Evolutionary conservation across 2,888 invertebrate species (phyloP).

Genomic region (Augiades crinisus): DNA sequence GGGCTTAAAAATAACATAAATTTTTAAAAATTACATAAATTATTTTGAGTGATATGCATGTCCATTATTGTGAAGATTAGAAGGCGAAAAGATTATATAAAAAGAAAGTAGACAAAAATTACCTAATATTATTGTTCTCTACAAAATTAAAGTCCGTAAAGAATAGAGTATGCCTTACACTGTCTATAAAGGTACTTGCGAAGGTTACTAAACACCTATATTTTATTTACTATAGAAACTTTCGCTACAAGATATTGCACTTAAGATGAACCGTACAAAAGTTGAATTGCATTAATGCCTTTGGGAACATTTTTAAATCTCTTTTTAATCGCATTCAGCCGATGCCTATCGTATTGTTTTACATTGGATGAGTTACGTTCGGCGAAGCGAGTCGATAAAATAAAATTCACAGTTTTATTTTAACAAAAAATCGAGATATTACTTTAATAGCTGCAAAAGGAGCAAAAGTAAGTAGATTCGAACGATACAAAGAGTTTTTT

Average conservation of each 20-base stretch:
- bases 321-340: conserved; percentile 60
- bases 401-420: conserved; percentile 64
- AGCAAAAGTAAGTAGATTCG: conserved; percentile 53
- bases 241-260: conserved; percentile 67
- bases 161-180: too few species aligned
- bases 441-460: conserved; percentile 71
- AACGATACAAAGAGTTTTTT: conserved; percentile 59
- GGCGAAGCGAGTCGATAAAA: conserved; percentile 63
- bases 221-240: conserved; percentile 42
- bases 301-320: conserved; percentile 54
- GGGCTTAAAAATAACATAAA: too few species aligned
- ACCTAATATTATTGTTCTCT: too few species aligned
- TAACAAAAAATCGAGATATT: conserved; percentile 56
- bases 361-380: conserved; percentile 67
- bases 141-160: too few species aligned
- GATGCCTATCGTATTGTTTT: conserved; percentile 74
- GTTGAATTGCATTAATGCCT: conserved; percentile 57
- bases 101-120: too few species aligned
- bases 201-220: conserved; percentile 19
- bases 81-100: too few species aligned
- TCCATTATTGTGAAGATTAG: too few species aligned
- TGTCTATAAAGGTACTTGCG: conserved; percentile 9
- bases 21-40: too few species aligned
- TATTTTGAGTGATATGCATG: too few species aligned
- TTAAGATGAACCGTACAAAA: conserved; percentile 59